Evolutionary conservation across 2,888 invertebrate genomes (phyloP), one percentile per base, ranked within the genome.

Genomic region (Halictus ligatus): DNA sequence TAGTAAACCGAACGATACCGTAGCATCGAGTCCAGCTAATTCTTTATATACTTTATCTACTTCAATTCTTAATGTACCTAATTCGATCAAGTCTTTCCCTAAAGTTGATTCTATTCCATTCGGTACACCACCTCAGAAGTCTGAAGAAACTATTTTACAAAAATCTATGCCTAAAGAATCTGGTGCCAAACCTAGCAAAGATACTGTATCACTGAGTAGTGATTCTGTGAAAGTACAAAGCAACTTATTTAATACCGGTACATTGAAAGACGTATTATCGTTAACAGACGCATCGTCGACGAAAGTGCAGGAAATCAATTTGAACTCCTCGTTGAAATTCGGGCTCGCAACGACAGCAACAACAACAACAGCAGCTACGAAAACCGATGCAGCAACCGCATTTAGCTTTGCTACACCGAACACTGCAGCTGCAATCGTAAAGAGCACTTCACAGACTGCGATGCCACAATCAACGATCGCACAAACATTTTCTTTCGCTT

Each of bases 401-500:
- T 88, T 90, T 25, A 87, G 80, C 77, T 89, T 90, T 18, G 84
- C 89, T 58, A 82, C 54, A 69, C 54, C 85, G 58, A 84, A 21
- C 43, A 80, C 50, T 21, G 50, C 21, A 10, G 54, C 77, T 78
- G 73, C 29, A 81, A 76, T 60, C 71, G n/a, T 58, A 18, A 89
- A 91, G 74, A 88, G 35, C 46, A 80, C 74, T n/a, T 43, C 88
- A 8, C 85, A 85, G 35, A 75, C 43, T 58, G 58, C 78, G 4
- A 71, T 64, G 18, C 74, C 88, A 1, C 75, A 88, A 21, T 48
- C 88, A 58, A 78, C 87, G 15, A 85, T 21, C 43, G 73, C 86
- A 7, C 88, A 88, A 75, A 80, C 81, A 74, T 91, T 92, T 77
- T 93, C 93, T 2, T 92, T 92, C 40, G 89, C 91, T 35, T 84